These are phyloP conservation scores for Yponomeuta cagnagella DNA, from an alignment of 2,888 invertebrate genomes.

Conservation along the genomic window DNA sequence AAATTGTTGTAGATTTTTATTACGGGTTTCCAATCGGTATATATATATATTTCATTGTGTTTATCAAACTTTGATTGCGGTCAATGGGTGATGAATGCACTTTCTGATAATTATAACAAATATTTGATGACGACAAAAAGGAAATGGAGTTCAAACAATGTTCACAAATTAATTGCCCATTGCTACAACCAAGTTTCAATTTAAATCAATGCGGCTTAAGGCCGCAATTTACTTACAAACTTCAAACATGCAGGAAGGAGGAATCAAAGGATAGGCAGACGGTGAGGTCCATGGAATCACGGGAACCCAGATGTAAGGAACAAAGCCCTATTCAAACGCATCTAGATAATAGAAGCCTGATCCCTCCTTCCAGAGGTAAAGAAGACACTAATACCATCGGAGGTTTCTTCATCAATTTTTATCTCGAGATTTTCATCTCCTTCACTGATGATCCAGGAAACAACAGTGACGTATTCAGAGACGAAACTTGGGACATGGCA, in stretches of 20 bases:
- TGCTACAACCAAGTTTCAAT: neutral
- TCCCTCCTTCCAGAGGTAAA: slow-evolving; percentile 4
- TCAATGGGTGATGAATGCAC: slow-evolving; percentile 14
- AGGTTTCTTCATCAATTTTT: slow-evolving; percentile 51
- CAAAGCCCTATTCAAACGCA: slow-evolving; percentile 36
- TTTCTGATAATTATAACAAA: neutral
- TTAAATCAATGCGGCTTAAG: slow-evolving; percentile 41
- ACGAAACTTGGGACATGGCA: slow-evolving; percentile 96
- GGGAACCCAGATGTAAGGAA: slow-evolving; percentile 47
- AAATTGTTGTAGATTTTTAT: slow-evolving; percentile 19
- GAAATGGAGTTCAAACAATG: neutral
- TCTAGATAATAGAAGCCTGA: slow-evolving; percentile 17
- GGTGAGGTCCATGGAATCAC: slow-evolving; percentile 75
- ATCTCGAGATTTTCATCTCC: slow-evolving; percentile 64
- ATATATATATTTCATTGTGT: slow-evolving; percentile 26
- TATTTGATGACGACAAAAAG: neutral
- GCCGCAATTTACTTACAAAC: slow-evolving; percentile 67
- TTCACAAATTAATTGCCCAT: neutral
- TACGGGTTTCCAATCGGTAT: slow-evolving; percentile 17
- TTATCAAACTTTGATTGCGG: neutral
- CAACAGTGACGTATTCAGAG: slow-evolving; percentile 90
- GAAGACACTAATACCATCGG: slow-evolving; percentile 16
- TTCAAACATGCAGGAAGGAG: slow-evolving; percentile 74
- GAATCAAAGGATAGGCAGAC: slow-evolving; percentile 70
- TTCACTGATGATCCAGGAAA: slow-evolving; percentile 90